Conservation (phyloP, 2,113 vertebrate species). For the Noturus placidus region DNA sequence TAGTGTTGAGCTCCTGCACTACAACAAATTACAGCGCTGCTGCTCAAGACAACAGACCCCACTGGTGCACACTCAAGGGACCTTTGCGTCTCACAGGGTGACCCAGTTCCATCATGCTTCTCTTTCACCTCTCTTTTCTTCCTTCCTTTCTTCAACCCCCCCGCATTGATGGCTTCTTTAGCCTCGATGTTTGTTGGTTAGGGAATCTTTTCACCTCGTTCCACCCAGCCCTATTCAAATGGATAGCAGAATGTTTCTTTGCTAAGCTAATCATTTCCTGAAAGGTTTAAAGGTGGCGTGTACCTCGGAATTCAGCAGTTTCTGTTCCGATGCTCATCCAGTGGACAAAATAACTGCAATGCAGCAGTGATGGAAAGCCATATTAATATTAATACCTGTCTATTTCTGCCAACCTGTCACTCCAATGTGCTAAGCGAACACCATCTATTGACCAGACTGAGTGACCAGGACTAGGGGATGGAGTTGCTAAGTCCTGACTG, state of each 20-base stretch:
- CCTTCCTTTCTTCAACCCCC: slow-evolving; percentile 20
- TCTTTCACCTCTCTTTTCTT: slow-evolving; percentile 54
- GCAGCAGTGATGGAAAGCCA: slow-evolving; percentile 68
- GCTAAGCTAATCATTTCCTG: slow-evolving; percentile 45
- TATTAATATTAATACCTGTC: slow-evolving; percentile 74
- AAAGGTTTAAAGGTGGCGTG: slow-evolving; percentile 10
- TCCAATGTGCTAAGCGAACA: background rate
- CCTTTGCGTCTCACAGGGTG: slow-evolving; percentile 68
- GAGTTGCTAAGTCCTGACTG: background rate
- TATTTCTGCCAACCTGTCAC: slow-evolving; percentile 65
- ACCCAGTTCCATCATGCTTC: slow-evolving; percentile 71
- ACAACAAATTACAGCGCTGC: slow-evolving; percentile 67
- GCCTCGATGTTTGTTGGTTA: slow-evolving; percentile 36
- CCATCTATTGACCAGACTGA: background rate
- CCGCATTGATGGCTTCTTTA: background rate
- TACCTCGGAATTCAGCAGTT: slow-evolving; percentile 50
- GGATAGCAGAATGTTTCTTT: slow-evolving; percentile 44
- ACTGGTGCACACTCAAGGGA: slow-evolving; percentile 64
- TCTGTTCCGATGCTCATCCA: slow-evolving; percentile 27
- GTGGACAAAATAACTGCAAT: slow-evolving; percentile 68
- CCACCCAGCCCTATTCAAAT: slow-evolving; percentile 44
- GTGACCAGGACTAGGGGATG: background rate
- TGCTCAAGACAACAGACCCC: slow-evolving; percentile 64
- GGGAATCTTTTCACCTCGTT: slow-evolving; percentile 20
- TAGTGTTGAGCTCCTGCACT: slow-evolving; percentile 58